These are phyloP conservation scores for Formicarius rufipectus DNA, from an alignment of 2,113 vertebrate species.

Conservation along the genomic window DNA sequence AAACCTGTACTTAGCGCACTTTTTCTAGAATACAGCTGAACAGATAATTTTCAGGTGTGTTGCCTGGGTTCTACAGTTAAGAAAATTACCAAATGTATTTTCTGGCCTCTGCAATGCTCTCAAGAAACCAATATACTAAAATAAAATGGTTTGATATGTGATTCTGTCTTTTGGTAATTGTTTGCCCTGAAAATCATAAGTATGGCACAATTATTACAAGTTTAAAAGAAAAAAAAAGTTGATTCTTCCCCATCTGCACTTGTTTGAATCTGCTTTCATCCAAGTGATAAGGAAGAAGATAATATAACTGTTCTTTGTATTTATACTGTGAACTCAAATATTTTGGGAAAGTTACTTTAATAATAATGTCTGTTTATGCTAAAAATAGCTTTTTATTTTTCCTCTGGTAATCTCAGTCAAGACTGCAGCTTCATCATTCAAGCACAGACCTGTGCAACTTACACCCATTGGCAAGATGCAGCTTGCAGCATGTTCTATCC, in stretches of 20 bases:
- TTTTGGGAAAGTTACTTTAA: not conserved
- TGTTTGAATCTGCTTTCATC: not conserved
- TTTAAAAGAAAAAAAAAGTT: not conserved
- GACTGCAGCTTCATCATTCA: not conserved
- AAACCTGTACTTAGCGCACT: not conserved
- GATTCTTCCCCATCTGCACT: not conserved
- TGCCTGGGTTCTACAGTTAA: not conserved
- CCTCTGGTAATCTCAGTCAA: not conserved
- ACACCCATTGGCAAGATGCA: not conserved
- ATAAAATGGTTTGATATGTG: not conserved
- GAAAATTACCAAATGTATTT: not conserved
- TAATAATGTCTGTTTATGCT: not conserved
- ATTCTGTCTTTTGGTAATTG: not conserved
- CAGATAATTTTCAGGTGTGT: not conserved
- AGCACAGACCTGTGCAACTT: not conserved
- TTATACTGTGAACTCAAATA: not conserved
- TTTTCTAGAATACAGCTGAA: not conserved
- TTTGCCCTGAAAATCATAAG: not conserved
- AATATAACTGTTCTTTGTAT: not conserved
- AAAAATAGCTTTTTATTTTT: not conserved
- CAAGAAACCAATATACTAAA: not conserved
- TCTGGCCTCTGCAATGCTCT: not conserved
- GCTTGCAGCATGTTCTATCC: not conserved
- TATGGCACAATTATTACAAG: not conserved
- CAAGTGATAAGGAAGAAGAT: not conserved